Evolutionary conservation across 2,113 vertebrate species (phyloP).

Genomic region (Varanus salvator): DNA sequence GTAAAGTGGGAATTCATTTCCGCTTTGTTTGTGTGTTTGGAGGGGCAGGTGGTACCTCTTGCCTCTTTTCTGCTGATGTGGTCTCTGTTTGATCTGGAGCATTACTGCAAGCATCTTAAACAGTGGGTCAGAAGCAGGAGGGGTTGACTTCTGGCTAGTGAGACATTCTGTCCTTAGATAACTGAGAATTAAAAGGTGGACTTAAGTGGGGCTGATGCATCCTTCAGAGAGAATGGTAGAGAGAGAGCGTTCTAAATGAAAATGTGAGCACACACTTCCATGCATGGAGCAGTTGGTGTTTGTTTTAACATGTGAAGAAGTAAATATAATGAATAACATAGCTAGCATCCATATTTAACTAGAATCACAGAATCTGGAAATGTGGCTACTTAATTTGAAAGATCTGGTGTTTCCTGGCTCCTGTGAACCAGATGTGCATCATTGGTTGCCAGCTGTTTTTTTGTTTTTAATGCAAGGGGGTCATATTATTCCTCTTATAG

Average conservation of each 20-base stretch:
- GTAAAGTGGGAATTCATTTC: neutral
- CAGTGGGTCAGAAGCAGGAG: neutral
- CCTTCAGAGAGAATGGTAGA: neutral
- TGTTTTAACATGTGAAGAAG: neutral
- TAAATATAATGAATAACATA: neutral
- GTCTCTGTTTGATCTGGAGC: neutral
- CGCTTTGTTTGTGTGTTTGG: neutral
- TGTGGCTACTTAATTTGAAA: neutral
- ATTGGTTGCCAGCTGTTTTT: neutral
- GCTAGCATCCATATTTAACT: neutral
- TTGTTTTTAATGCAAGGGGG: neutral
- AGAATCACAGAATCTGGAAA: neutral
- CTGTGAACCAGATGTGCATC: neutral
- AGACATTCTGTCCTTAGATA: neutral
- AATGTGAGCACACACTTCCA: neutral
- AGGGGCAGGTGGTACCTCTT: neutral
- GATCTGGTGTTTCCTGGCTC: neutral
- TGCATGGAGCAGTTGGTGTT: neutral
- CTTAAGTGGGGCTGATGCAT: neutral
- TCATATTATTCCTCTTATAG: neutral
- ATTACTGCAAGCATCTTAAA: neutral
- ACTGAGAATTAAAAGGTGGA: neutral
- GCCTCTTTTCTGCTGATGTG: neutral
- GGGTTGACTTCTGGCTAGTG: neutral
- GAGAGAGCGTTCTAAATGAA: neutral